A percentile compares a stretch with the other conserved stretches of the same genome.
Conservation (phyloP, 2,888 invertebrate genomes). For the Galeruca laticollis region DNA sequence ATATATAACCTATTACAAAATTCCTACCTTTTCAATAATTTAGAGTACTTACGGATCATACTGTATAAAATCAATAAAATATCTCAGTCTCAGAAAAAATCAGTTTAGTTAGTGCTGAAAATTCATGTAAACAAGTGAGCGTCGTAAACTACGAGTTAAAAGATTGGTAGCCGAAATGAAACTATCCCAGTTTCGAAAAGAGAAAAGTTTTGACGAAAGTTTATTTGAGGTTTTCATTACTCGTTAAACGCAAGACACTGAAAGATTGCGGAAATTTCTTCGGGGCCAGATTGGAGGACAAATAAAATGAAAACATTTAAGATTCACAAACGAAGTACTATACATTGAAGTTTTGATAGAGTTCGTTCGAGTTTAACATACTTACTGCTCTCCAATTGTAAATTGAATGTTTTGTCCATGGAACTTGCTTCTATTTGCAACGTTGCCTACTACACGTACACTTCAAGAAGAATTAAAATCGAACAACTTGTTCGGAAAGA, state of each 20-base stretch:
- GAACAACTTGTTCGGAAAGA: too few relatives aligned
- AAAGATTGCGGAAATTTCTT: conserved; percentile 33
- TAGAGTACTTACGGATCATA: too few relatives aligned
- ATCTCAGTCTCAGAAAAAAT: neutral
- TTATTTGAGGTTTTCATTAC: conserved; percentile 33
- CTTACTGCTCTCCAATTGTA: conserved; percentile 27
- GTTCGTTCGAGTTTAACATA: conserved; percentile 37
- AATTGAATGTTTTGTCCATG: conserved; percentile 18
- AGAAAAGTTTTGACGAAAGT: conserved; percentile 32
- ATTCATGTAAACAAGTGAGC: conserved; percentile 12
- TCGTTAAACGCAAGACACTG: conserved; percentile 34
- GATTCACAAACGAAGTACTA: conserved; percentile 37
- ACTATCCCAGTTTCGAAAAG: conserved; percentile 24
- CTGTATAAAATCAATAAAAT: neutral
- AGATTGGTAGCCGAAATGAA: conserved; percentile 25
- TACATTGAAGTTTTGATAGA: conserved; percentile 37
- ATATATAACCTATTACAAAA: too few relatives aligned
- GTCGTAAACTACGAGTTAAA: conserved; percentile 15
- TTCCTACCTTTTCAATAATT: too few relatives aligned
- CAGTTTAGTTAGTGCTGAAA: conserved; percentile 18
- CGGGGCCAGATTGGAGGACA: conserved; percentile 31
- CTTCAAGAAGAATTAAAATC: too few relatives aligned
- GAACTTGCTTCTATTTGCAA: conserved; percentile 6
- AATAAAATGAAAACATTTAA: conserved; percentile 38
- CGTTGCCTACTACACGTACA: neutral